Evolutionary conservation across 1,140 invertebrate genomes (phyloP), one percentile per base, ranked within the genome.

Genomic region (Caenorhabditis briggsae): DNA sequence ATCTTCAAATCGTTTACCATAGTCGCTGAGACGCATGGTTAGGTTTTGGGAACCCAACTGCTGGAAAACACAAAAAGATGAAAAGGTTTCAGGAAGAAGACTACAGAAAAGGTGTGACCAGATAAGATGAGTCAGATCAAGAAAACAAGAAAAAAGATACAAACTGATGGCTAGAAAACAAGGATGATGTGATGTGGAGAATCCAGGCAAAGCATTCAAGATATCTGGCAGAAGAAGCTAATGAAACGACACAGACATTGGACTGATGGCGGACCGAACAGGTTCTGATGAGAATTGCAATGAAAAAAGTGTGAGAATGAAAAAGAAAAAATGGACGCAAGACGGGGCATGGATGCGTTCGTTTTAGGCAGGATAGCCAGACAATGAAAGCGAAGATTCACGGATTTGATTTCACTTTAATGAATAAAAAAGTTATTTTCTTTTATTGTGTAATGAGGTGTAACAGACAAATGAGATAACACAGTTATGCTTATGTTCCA

Each of bases 1-100:
- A 20, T 83, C 82, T 83, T 83, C 82, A 56, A 83, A 83, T n/a
- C 58, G 82, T 83, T 59, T 83, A 59, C 82, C 82, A 59, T 58
- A 56, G 56, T 83, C 82, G 53, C 53, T 58, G 41, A 83, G 82
- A 83, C 82, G 82, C 70, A 78, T 78, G 70, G 70, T 78, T 78
- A 78, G 70, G 70, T 78, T 41, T 78, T 41, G 50, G 70, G 33
- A 50, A 70, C 70, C 70, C 70, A 78, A 78, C 70, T 78, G 18
- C 70, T 78, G 70, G 11, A 78, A 78, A 46, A 14, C 8, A 43
- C 2, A 64, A 41, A 23, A 33, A 14, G 23, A 18, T 46, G 11
- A n/a, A 50, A 25, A 3, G 18, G 23, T 16, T 14, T 53, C 5
- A 20, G 43, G 23, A 46, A 16, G 2, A 11, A 18, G 18, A 18